Base-by-base conservation (phyloP, 1,140 invertebrate species). In the Psix sp. region DNA sequence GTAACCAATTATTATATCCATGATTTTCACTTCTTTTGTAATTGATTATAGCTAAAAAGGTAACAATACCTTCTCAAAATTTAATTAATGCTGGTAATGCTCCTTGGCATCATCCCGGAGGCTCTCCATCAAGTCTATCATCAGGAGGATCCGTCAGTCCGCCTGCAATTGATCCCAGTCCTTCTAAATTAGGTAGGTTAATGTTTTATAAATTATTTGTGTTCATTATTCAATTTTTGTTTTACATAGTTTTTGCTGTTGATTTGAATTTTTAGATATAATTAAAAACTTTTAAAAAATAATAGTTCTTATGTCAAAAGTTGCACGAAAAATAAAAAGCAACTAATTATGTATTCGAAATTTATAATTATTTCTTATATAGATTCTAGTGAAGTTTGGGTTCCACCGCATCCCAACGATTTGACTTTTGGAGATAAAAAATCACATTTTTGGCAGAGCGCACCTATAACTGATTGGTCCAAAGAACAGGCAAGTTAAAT, bases 401-500 rank as follows among this genome's bases (percentile, higher is more conserved):
- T 87, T 60, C 85, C 88, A n/a, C 82, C 87, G 38, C 84, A 85
- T 77, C 79, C 84, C 24, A 68, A 81, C 51, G 87, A 88, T 42
- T 83, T 85, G 62, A 82, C 82, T 62, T 82, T 85, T 42, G 85
- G 88, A 84, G 89, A 91, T 82, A 90, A 92, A 82, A 88, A 90
- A 80, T 85, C 88, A n/a, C 89, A 92, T 56, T 90, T 91, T 60
- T 93, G 92, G 89, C 92, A 93, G 73, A 90, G 89, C 36, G 89
- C 89, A 13, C 91, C 82, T 16, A 91, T 96, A 40, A 89, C 90
- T 15, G 94, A 95, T 76, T 97, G 95, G 95, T 94, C 90, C 67
- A 94, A 94, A 82, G 94, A 96, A 82, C 94, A 96, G 89, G 94
- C 94, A 82, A 82, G 80, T n/a, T n/a, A n/a, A n/a, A n/a, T n/a